Conservation (phyloP, 2,797 vertebrate species). For the Cyclura pinguis region DNA sequence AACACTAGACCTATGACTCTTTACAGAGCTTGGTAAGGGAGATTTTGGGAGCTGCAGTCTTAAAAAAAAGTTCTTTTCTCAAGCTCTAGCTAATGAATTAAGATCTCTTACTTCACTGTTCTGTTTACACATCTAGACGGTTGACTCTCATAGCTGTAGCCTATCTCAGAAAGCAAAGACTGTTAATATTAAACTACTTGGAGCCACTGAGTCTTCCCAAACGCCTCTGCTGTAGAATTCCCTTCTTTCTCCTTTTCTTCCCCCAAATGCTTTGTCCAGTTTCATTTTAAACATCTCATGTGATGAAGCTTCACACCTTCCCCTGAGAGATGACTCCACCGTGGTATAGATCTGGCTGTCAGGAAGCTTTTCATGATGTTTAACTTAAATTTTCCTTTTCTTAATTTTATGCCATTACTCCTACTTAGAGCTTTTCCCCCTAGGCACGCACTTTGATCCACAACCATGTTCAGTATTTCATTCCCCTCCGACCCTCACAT, state of each 20-base stretch:
- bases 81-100: not conserved
- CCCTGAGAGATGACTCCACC: conserved; percentile 55
- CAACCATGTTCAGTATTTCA: not conserved
- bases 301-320: conserved; percentile 51
- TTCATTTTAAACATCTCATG: conserved; percentile 57
- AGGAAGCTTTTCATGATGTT: conserved; percentile 66
- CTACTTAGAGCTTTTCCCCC: conserved; percentile 51
- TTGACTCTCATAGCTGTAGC: conserved; percentile 60
- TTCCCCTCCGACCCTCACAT: too few relatives aligned
- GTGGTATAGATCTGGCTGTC: conserved; percentile 60
- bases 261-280: conserved; percentile 56
- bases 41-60: too few relatives aligned
- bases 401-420: conserved; percentile 67
- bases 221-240: conserved; percentile 34
- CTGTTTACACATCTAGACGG: conserved; percentile 67
- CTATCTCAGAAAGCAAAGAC: conserved; percentile 26
- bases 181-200: not conserved
- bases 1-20: conserved; percentile 56
- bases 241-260: conserved; percentile 56
- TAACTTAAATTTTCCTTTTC: conserved; percentile 63
- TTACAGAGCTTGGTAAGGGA: conserved; percentile 19
- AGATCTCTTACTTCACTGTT: conserved; percentile 62
- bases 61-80: too few relatives aligned
- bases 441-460: not conserved
- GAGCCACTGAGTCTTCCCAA: not conserved